Evolutionary conservation across 2,113 vertebrate species (phyloP), one percentile per base, ranked within the genome.

Genomic region (Trachemys scripta): DNA sequence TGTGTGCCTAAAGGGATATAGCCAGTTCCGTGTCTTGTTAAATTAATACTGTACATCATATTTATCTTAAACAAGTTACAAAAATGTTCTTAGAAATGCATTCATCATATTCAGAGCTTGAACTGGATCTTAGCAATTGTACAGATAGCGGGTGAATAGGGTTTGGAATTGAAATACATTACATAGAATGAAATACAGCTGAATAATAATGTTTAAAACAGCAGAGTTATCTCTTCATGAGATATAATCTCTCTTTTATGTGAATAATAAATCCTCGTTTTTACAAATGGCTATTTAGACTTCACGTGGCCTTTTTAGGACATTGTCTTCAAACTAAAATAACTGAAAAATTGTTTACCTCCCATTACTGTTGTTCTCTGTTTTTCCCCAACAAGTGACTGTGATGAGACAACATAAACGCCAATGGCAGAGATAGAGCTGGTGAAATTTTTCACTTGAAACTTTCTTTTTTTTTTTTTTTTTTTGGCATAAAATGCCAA

Each of bases 31-130:
- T 91, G 90, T 96, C 96, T 76, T 92, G 50, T 96, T 97, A 94
- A 91, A 97, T 97, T 96, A 97, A 95, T 95, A 51, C 81, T 62
- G 88, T 96, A 94, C 69, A 69, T 95, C 93, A 89, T 96, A 97
- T 95, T 96, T 94, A 92, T 95, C 65, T 93, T 96, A 94, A 88
- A 89, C 94, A 92, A 95, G 38, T 65, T 94, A 82, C 94, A 88
- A 95, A 97, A 95, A 95, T 95, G 29, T 92, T 90, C 94, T 84
- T 59, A 94, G 59, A 89, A 93, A 80, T 80, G 87, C 82, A 92
- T 95, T 59, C 86, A 57, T 91, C 13, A 91, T 86, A 90, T 87
- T 82, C 89, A 95, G 80, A 95, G 16, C 38, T 95, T 13, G 80
- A 90, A 95, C 78, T 85, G 79, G 6, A 27, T 87, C 82, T 93